A percentile compares a stretch with the other conserved stretches of the same genome.
These are phyloP conservation scores for Engraulis encrasicolus DNA, from an alignment of 2,113 vertebrate species.

Conservation along the genomic window DNA sequence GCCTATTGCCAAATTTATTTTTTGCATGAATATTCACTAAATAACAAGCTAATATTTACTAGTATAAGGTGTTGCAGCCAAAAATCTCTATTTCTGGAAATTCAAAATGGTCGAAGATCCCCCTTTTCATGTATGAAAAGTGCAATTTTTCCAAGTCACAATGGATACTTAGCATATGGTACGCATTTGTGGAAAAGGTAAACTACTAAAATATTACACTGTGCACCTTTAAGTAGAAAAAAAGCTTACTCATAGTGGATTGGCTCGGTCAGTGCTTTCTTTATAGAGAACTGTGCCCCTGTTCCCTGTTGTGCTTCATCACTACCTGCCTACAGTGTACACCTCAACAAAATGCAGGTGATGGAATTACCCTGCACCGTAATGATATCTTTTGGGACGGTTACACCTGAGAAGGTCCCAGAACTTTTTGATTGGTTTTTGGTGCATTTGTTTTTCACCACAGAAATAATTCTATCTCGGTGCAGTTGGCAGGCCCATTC, in stretches of 20 bases:
- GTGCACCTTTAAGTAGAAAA: not conserved
- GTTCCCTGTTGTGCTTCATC: conserved; percentile 30
- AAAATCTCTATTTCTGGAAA: too few relatives aligned
- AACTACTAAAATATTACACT: too few relatives aligned
- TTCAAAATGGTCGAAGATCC: too few relatives aligned
- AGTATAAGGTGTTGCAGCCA: too few relatives aligned
- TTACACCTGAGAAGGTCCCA: conserved; percentile 55
- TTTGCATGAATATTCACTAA: too few relatives aligned
- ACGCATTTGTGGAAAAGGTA: too few relatives aligned
- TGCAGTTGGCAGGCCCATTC: not conserved
- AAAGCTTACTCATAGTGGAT: conserved; percentile 24
- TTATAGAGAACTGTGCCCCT: conserved; percentile 24
- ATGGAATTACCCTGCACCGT: conserved; percentile 54
- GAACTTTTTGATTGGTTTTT: conserved; percentile 56
- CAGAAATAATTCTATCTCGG: not conserved
- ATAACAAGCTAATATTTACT: too few relatives aligned
- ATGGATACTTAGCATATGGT: too few relatives aligned
- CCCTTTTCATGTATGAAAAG: too few relatives aligned
- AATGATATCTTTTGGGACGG: conserved; percentile 45
- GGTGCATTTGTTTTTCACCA: not conserved
- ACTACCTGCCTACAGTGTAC: too few relatives aligned
- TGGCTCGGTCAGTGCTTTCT: conserved; percentile 41
- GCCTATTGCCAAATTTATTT: too few relatives aligned
- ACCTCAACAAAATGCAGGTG: conserved; percentile 38
- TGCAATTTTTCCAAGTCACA: too few relatives aligned